Percentiles rank a stretch among this genome's conserved stretches.
Conservation (phyloP, 2,797 vertebrate genomes). For the Danio jaintianensis region DNA sequence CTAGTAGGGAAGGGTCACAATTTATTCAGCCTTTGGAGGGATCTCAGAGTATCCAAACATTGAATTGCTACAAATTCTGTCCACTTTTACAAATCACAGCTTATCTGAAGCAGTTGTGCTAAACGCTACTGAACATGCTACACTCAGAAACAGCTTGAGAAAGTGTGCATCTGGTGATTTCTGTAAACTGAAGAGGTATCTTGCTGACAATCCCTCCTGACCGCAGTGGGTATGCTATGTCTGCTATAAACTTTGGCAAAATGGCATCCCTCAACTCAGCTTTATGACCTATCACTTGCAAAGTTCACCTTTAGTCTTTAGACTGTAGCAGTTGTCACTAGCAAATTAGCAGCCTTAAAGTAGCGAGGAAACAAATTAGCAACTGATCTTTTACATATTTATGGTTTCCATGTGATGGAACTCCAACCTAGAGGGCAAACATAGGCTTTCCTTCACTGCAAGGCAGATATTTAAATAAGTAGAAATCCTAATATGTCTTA, state of each 20-base stretch:
- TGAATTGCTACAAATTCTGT: slow-evolving; percentile 17
- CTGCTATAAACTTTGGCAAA: slow-evolving; percentile 19
- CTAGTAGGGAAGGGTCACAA: slow-evolving; percentile 38
- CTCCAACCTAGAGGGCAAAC: too few species aligned
- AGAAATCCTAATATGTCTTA: too few species aligned
- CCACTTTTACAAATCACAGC: slow-evolving; percentile 42
- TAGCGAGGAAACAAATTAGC: background rate
- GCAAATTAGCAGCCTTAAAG: slow-evolving; percentile 32
- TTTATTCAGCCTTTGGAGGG: slow-evolving; percentile 43
- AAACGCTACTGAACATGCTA: slow-evolving; percentile 3
- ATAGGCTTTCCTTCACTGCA: too few species aligned
- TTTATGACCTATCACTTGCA: slow-evolving; percentile 8
- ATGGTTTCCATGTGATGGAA: too few species aligned
- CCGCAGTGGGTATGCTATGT: slow-evolving; percentile 13
- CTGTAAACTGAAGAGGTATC: background rate
- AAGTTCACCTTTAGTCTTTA: slow-evolving; percentile 15
- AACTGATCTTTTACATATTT: background rate
- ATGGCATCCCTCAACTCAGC: background rate
- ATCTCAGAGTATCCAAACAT: slow-evolving; percentile 23
- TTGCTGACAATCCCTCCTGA: background rate
- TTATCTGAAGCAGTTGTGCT: slow-evolving; percentile 34
- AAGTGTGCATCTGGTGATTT: background rate
- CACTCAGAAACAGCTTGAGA: slow-evolving; percentile 6
- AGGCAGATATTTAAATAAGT: too few species aligned
- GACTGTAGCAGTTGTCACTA: slow-evolving; percentile 3